Evolutionary conservation across 2,113 vertebrate species (phyloP), one percentile per base, ranked within the genome.

Genomic region (Falcunculus frontatus): DNA sequence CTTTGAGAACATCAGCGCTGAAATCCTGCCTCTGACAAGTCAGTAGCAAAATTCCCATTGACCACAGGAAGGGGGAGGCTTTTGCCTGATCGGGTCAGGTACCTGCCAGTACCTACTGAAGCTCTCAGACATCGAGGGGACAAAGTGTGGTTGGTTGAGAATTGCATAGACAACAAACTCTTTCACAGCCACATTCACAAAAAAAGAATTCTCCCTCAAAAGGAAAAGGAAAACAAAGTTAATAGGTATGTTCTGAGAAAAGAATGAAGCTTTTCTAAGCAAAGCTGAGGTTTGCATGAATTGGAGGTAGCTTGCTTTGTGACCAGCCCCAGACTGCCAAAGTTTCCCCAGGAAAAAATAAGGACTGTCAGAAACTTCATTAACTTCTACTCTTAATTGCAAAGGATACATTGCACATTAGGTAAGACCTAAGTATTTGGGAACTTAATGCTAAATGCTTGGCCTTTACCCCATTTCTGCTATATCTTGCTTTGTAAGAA

Each of bases 321-420:
- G 27, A 56, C 84, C 76, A 89, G 33, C 35, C 47, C 27, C 57
- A 57, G 35, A 35, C 68, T 67, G 68, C 33, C 76, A 89, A 75
- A 81, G 30, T 52, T 70, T 32, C 47, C 47, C 41, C 2, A 1
- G 53, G 55, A 91, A 93, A 96, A 93, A 84, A 77, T 74, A 89
- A 87, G 39, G 33, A 68, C 56, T 69, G 64, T 90, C 92, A 86
- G 55, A 77, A 96, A 95, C 91, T 92, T 97, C 91, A 95, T 90
- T 95, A 95, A 91, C 77, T 95, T 72, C 77, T 56, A 52, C 53
- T 73, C 42, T 84, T 93, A 93, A 97, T 95, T 92, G 86, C 67
- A 77, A 84, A 80, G 55, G 29, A 86, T 81, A 67, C 33, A 53
- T 86, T 90, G 57, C 62, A 65, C 42, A 70, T 73, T 87, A 90